Evolutionary conservation across 2,797 vertebrate species (phyloP), one percentile per base, ranked within the genome.

Genomic region (Sebastolobus altivelis): DNA sequence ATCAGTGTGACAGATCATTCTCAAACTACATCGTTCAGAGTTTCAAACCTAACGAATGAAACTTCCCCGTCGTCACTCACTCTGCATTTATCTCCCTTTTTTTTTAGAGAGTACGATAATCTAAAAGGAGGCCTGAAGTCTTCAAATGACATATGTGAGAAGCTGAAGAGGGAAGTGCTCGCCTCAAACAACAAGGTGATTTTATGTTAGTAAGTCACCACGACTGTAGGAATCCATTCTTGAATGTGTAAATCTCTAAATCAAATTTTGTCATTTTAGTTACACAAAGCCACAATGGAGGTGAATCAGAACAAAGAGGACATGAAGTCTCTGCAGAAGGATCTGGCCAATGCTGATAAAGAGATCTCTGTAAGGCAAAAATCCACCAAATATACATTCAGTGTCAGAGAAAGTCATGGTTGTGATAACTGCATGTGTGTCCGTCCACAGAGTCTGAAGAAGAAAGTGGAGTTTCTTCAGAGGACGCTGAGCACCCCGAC

Each of bases 391-490:
- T 27, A 2, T 4, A 25, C 13, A 61, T 56, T 31, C 6, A 14
- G 1, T 59, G n/a, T 22, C 35, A 10, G 25, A 37, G 12, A 16
- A 31, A 29, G 18, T 4, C 29, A 0, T 1, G 27, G 18, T 54
- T 56, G 18, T 74, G 31, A 81, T n/a, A 22, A 16, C 14, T 72
- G 27, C 16, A 16, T 77, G 16, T 5, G 0, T 22, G 2, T 81
- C 43, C 85, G 75, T 67, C 54, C 29, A 27, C 76, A 99, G 98
- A 98, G 97, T 90, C 92, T 99, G 77, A 99, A 97, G 88, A 99
- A 98, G 91, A 99, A 98, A 86, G 95, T 99, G 79, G 96, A 93
- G 70, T 96, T 99, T 78, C 93, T 99, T 29, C 98, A 99, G 92
- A 97, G 96, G 90, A 97, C 97, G 22, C 93, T 99, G 86, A 99